Evolutionary conservation across 1,140 invertebrate genomes (phyloP).

Genomic region (Plodia interpunctella): DNA sequence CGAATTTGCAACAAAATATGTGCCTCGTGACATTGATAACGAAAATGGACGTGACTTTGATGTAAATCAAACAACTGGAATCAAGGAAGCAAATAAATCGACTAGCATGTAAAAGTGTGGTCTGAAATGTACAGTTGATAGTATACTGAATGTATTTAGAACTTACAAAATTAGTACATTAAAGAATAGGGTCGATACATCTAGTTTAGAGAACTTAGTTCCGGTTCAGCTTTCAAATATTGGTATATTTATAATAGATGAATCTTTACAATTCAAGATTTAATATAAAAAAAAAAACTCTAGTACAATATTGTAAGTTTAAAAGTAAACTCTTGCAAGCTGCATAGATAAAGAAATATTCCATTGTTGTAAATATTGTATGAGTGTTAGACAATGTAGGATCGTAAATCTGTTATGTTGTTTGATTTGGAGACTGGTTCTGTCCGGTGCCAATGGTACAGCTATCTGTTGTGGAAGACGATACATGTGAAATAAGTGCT

Average conservation of each 20-base stretch:
- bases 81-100: constrained; percentile 2
- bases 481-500: constrained; percentile 60
- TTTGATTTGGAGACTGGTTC: constrained; percentile 36
- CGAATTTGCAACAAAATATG: constrained; percentile 10
- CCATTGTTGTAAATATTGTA: constrained; percentile 54
- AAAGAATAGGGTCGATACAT: constrained; percentile 51
- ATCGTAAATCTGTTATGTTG: constrained; percentile 35
- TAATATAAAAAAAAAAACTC: constrained; percentile 49
- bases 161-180: constrained; percentile 51
- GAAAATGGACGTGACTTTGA: background rate
- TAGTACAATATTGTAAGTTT: constrained; percentile 51
- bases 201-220: constrained; percentile 56
- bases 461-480: constrained; percentile 71
- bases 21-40: constrained; percentile 5
- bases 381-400: constrained; percentile 47
- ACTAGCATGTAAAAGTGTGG: constrained; percentile 11
- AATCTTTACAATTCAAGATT: constrained; percentile 59
- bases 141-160: constrained; percentile 51
- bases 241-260: constrained; percentile 58
- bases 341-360: constrained; percentile 44
- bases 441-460: constrained; percentile 31
- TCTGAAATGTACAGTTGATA: constrained; percentile 37
- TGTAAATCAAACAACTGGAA: background rate
- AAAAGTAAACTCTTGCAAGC: constrained; percentile 40
- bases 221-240: constrained; percentile 74